Conservation (phyloP, 2,888 invertebrate genomes). For the Dromius quadrimaculatus region DNA sequence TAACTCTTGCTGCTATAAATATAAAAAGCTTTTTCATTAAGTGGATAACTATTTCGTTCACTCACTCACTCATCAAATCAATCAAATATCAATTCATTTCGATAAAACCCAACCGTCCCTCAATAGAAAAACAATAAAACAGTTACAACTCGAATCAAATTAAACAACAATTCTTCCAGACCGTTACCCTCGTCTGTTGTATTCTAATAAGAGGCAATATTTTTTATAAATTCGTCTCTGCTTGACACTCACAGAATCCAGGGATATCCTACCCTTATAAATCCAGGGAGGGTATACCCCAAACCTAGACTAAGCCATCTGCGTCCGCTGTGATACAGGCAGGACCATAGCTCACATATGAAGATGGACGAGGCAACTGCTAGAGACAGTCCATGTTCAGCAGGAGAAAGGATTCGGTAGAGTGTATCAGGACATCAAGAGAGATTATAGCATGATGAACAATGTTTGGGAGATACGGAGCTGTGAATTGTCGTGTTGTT, state of each 20-base stretch:
- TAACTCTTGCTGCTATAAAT: too few species aligned
- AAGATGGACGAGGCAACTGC: slow-evolving; percentile 18
- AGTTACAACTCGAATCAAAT: slow-evolving; percentile 18
- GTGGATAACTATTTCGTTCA: too few species aligned
- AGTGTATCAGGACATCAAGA: neutral
- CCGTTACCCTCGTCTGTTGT: slow-evolving; percentile 8
- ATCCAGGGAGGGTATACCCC: slow-evolving; percentile 19
- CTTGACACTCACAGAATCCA: slow-evolving; percentile 1
- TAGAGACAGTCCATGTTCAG: neutral
- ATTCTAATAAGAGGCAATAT: slow-evolving; percentile 42
- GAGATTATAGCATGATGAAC: too few species aligned
- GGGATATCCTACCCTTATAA: slow-evolving; percentile 13
- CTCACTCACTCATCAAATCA: too few species aligned
- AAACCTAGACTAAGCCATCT: slow-evolving; percentile 54
- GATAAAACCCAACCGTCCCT: slow-evolving; percentile 15
- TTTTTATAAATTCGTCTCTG: slow-evolving; percentile 35
- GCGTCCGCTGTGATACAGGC: slow-evolving; percentile 54
- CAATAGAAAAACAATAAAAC: slow-evolving; percentile 37
- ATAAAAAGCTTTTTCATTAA: too few species aligned
- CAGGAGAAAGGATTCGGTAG: neutral
- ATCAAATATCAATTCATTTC: too few species aligned
- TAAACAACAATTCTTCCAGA: slow-evolving; percentile 34
- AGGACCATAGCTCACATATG: slow-evolving; percentile 37
- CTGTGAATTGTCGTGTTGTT: slow-evolving; percentile 5
- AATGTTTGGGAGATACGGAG: neutral